A percentile compares a stretch with the other conserved stretches of the same genome.
These are phyloP conservation scores for Lymantria dispar DNA, from an alignment of 2,888 invertebrate species.

Conservation along the genomic window DNA sequence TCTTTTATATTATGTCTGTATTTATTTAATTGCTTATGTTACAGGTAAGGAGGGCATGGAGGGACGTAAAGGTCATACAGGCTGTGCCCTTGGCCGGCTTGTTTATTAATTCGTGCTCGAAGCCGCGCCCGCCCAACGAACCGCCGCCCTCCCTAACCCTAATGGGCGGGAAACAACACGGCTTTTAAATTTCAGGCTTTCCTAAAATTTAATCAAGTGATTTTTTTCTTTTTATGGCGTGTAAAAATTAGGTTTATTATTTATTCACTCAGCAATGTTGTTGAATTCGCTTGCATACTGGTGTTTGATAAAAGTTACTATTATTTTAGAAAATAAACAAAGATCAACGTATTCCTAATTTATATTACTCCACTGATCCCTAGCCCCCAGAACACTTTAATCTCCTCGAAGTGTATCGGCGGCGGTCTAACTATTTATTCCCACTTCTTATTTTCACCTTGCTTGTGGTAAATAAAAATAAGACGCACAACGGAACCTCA, in stretches of 20 bases:
- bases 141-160: slow-evolving; percentile 62
- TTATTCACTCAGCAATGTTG: slow-evolving; percentile 31
- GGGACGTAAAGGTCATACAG: slow-evolving; percentile 58
- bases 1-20: slow-evolving; percentile 3
- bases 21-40: slow-evolving; percentile 22
- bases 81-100: slow-evolving; percentile 71
- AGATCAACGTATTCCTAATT: slow-evolving; percentile 60
- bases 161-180: slow-evolving; percentile 71
- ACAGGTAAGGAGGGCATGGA: slow-evolving; percentile 57
- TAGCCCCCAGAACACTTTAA: slow-evolving; percentile 67
- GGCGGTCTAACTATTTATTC: slow-evolving; percentile 74
- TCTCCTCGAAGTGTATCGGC: slow-evolving; percentile 75
- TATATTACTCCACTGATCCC: slow-evolving; percentile 61
- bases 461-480: slow-evolving; percentile 63
- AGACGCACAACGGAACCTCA: slow-evolving; percentile 37
- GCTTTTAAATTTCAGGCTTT: slow-evolving; percentile 68
- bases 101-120: slow-evolving; percentile 77
- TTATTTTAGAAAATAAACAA: slow-evolving; percentile 42
- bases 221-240: slow-evolving; percentile 55
- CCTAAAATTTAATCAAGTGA: slow-evolving; percentile 64
- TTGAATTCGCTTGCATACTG: slow-evolving; percentile 16
- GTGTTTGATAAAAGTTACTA: slow-evolving; percentile 14
- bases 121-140: slow-evolving; percentile 53
- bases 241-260: slow-evolving; percentile 53
- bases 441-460: slow-evolving; percentile 79